Base-by-base conservation (phyloP, 2,888 invertebrate species). In the Limenitis arthemis region DNA sequence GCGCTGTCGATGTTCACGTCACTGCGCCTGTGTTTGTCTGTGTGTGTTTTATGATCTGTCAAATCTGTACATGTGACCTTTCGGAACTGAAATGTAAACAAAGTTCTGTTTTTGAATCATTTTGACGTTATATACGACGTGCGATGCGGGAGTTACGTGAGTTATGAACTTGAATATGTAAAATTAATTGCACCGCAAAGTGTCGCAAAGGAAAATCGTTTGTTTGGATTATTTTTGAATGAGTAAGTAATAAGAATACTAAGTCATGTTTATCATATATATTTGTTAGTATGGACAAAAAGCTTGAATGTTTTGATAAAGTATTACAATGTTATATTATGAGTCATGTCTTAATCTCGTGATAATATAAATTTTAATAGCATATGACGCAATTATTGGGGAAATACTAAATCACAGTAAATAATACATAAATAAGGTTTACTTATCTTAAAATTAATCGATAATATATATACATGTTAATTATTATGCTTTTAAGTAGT, bases 21-120 rank as follows among this genome's bases (percentile, higher is more conserved):
- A 66, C 65, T 73, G 74, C 79, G 79, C 63, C 67, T 73, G 79
- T 83, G 80, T 81, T 75, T 60, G 73, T 77, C 73, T 75, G 74
- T 83, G 81, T 79, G 78, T 82, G 30, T 34, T 9, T 6, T 34
- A 5, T 75, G 78, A 78, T 76, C 82, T 85, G 86, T 85, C 86
- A 85, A 84, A 84, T 80, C 77, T 75, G 69, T 76, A 80, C 86
- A 76, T 84, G 81, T 79, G 86, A 84, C 86, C 81, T 85, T 86
- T 80, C 69, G 79, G 61, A 59, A 70, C 78, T 79, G 78, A 78
- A 81, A 79, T 81, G 86, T 86, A 86, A 86, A 86, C 86, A 86
- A 85, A 79, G 72, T 80, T 74, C 70, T 68, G 69, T 69, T 68
- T 65, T 72, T 70, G 61, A 64, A 67, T 68, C 67, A 72, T 76